Evolutionary conservation across 1,140 invertebrate genomes (phyloP).

Genomic region (Artemia franciscana): DNA sequence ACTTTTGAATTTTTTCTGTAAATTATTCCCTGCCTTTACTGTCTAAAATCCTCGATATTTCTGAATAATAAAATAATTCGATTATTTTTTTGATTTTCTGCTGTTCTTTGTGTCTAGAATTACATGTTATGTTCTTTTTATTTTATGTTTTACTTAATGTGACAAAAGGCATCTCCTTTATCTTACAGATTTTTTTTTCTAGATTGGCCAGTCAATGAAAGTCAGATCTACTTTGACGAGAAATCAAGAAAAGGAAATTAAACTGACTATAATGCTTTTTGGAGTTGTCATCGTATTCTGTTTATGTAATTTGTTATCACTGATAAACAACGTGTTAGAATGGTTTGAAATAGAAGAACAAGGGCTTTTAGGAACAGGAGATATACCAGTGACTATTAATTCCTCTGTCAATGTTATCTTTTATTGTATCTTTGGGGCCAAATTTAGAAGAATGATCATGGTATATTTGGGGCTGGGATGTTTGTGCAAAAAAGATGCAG

Average conservation of each 20-base stretch:
- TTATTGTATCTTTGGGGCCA: constrained; percentile 88
- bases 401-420: constrained; percentile 92
- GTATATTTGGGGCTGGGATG: constrained; percentile 33
- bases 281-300: constrained; percentile 84
- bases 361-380: constrained; percentile 25
- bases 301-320: constrained; percentile 70
- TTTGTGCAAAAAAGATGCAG: not conserved
- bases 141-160: too few relatives aligned
- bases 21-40: too few relatives aligned
- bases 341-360: constrained; percentile 27
- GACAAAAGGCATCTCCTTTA: too few relatives aligned
- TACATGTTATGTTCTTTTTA: too few relatives aligned
- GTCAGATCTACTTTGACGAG: constrained; percentile 54
- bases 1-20: too few relatives aligned
- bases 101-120: too few relatives aligned
- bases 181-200: constrained; percentile 16
- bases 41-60: too few relatives aligned
- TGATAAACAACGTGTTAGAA: constrained; percentile 69
- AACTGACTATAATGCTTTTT: constrained; percentile 73
- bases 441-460: constrained; percentile 73
- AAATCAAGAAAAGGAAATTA: constrained; percentile 60
- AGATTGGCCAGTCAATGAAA: constrained; percentile 55
- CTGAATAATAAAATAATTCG: too few relatives aligned
- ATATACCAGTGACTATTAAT: constrained; percentile 85
- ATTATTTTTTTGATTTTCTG: too few relatives aligned